A percentile compares a stretch with the other conserved stretches of the same genome.
Conservation (phyloP, 2,888 invertebrate genomes). For the Cantharis rufa region DNA sequence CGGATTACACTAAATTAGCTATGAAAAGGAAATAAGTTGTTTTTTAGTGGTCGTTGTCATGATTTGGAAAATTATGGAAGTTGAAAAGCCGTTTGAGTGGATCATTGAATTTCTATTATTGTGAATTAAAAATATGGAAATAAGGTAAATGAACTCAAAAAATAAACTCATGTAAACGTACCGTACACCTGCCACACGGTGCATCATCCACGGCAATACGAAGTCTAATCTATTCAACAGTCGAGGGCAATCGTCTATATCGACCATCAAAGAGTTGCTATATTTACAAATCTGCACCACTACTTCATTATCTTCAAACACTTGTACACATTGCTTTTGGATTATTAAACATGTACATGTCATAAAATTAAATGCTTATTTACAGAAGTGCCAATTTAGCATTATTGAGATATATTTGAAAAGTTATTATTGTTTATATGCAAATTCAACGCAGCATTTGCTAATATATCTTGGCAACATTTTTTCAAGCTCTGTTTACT, state of each 20-base stretch:
- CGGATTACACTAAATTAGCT: neutral
- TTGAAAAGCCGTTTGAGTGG: neutral
- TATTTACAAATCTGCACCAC: slow-evolving; percentile 36
- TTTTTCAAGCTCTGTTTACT: neutral
- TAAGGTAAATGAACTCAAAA: slow-evolving; percentile 26
- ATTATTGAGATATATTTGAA: slow-evolving; percentile 25
- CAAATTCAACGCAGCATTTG: neutral
- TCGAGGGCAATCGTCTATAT: slow-evolving; percentile 38
- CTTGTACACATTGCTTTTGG: slow-evolving; percentile 22
- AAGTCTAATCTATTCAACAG: slow-evolving; percentile 30
- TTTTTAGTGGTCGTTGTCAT: neutral
- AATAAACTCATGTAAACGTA: slow-evolving; percentile 10
- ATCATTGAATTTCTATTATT: neutral
- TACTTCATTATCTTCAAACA: slow-evolving; percentile 30
- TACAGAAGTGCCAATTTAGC: slow-evolving; percentile 26
- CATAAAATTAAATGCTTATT: slow-evolving; percentile 28
- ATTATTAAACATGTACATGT: slow-evolving; percentile 22
- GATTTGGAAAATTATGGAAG: neutral
- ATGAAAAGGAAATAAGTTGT: neutral
- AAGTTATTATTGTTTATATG: slow-evolving; percentile 18
- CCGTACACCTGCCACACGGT: slow-evolving; percentile 32
- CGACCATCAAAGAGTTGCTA: slow-evolving; percentile 37
- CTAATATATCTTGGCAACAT: neutral
- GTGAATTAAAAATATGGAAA: neutral
- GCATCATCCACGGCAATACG: slow-evolving; percentile 30